Base-by-base conservation (phyloP, 2,888 invertebrate species). In the Agelastica alni region DNA sequence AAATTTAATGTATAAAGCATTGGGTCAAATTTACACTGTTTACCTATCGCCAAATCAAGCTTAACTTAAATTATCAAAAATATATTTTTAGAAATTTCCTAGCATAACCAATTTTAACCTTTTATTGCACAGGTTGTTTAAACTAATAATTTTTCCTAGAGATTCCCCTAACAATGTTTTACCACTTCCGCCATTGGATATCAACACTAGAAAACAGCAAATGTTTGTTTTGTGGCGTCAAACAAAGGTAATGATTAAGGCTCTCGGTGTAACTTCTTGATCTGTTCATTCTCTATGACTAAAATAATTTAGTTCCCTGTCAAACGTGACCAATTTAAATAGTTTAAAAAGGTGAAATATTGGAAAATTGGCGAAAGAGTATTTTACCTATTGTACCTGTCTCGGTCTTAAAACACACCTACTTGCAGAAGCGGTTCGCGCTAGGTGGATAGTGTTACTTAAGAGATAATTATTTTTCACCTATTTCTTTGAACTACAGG, bases 311-410 rank as follows among this genome's bases (percentile, higher is more conserved):
- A 46, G 28, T 46, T 34, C 10, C 14, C 30, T 48, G 30, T 41
- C 32, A 49, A 22, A 49, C 49, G 49, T 49, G 49, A 49, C 49
- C 49, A 49, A 49, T 49, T 49, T 49, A 41, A 41, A 41, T 42
- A 49, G 32, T 42, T 22, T 49, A 32, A 41, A 32, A 49, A 32
- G 41, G 49, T 41, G 32, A 42, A 49, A 49, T 49, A 49, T 49
- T 49, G 26, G 41, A 49, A 49, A 49, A 49, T 49, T 49, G 47
- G 37, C 37, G 36, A 28, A 47, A 47, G 47, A 47, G 14, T 47
- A 47, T 47, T 39, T 18, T 18, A 39, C 20, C 37, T 30, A 37
- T 47, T 47, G 13, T 48, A 39, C 17, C 39, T 39, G 31, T 42
- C n/a, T n/a, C n/a, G 18, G 32, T 20, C 10, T 31, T 9, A 30